Percentiles rank a stretch among this genome's conserved stretches.
These are phyloP conservation scores for Eubasilissa regina DNA, from an alignment of 1,140 invertebrate species.

Conservation along the genomic window DNA sequence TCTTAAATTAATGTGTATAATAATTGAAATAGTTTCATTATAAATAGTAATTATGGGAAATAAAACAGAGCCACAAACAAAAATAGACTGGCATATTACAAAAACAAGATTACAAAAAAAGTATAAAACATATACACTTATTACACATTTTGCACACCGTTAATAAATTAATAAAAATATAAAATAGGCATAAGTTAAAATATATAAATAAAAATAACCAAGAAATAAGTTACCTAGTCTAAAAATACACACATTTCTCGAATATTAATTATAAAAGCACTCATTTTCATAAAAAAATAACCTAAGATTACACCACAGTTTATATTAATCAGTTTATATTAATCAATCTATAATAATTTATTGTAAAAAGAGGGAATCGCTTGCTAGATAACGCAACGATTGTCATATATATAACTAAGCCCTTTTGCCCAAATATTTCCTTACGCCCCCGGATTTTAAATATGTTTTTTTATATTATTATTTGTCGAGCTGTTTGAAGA, in stretches of 20 bases:
- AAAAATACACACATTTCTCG: conserved; percentile 60
- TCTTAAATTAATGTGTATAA: conserved; percentile 41
- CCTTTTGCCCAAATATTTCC: conserved; percentile 29
- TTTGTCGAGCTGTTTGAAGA: background rate
- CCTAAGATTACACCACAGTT: conserved; percentile 59
- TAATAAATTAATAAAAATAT: conserved; percentile 47
- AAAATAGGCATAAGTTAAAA: conserved; percentile 47
- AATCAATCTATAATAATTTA: conserved; percentile 52
- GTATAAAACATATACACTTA: conserved; percentile 42
- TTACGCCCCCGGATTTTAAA: conserved; percentile 11
- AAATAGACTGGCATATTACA: conserved; percentile 44
- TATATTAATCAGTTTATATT: conserved; percentile 55
- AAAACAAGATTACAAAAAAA: conserved; percentile 18
- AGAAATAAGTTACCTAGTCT: conserved; percentile 59
- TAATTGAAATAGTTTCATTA: conserved; percentile 44
- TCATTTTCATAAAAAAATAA: conserved; percentile 60
- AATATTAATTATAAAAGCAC: conserved; percentile 59
- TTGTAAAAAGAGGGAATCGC: conserved; percentile 40
- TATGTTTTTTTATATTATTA: conserved; percentile 4
- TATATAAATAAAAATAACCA: conserved; percentile 40
- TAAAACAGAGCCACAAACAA: conserved; percentile 38
- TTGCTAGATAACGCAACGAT: conserved; percentile 51
- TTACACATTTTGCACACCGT: conserved; percentile 24
- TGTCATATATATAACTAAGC: conserved; percentile 49
- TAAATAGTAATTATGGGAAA: conserved; percentile 41